Evolutionary conservation across 2,888 invertebrate genomes (phyloP).

Genomic region (Microctonus brassicae): DNA sequence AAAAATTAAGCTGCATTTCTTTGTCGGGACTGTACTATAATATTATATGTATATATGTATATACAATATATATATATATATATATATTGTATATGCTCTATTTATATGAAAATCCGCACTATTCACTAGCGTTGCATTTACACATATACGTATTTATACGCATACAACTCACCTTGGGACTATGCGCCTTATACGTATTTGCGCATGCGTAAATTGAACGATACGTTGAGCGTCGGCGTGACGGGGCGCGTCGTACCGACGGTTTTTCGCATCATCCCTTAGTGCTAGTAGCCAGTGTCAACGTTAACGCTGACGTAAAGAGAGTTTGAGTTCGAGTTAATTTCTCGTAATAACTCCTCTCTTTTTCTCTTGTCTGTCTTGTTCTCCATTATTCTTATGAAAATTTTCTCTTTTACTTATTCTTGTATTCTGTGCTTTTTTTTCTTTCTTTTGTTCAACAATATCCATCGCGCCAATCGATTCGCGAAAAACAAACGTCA

Average conservation of each 20-base stretch:
- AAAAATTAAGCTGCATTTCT: background rate
- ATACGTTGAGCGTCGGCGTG: slow-evolving; percentile 61
- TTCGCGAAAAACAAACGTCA: background rate
- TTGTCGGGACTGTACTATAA: background rate
- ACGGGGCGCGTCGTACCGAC: slow-evolving; percentile 63
- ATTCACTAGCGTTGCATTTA: background rate
- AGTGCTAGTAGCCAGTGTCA: slow-evolving; percentile 14
- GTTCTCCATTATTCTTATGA: slow-evolving; percentile 20
- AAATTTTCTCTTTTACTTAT: background rate
- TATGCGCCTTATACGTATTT: background rate
- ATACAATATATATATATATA: background rate
- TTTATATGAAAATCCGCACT: background rate
- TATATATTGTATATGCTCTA: background rate
- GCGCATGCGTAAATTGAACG: slow-evolving; percentile 47
- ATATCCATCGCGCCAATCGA: too few species aligned
- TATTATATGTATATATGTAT: too few species aligned
- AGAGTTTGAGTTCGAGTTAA: slow-evolving; percentile 5
- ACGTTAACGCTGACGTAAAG: slow-evolving; percentile 8
- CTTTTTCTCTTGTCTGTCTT: slow-evolving; percentile 15
- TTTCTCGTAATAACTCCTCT: slow-evolving; percentile 6
- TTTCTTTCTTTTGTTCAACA: too few species aligned
- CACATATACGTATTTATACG: background rate
- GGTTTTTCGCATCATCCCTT: slow-evolving; percentile 39
- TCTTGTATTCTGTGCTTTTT: background rate
- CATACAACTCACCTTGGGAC: slow-evolving; percentile 2